Conservation (phyloP, 2,797 vertebrate species). For the Galago senegalensis region DNA sequence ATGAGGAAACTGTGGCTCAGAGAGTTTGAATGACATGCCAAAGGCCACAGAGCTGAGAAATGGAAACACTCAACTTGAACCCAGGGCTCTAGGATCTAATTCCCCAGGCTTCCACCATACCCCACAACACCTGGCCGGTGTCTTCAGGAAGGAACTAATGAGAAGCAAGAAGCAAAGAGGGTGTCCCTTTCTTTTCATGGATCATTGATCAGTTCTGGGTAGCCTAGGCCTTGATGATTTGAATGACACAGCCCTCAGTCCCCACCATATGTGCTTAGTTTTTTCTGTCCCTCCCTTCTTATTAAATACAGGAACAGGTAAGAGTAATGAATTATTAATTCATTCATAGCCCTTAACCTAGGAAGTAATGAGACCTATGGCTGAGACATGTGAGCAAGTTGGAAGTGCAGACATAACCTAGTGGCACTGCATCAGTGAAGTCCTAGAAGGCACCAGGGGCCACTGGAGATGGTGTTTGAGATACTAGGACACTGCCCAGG, state of each 20-base stretch:
- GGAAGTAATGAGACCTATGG: not conserved
- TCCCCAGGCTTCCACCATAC: not conserved
- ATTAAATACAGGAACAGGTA: not conserved
- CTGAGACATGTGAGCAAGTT: not conserved
- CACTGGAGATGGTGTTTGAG: not conserved
- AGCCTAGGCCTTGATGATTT: not conserved
- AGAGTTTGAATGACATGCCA: not conserved
- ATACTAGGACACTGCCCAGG: not conserved
- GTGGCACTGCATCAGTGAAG: not conserved
- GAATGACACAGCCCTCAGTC: not conserved
- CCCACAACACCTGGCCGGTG: not conserved
- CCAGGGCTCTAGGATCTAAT: not conserved
- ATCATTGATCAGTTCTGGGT: not conserved
- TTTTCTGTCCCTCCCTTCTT: not conserved
- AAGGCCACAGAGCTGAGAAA: slow-evolving; percentile 29
- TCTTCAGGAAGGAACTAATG: slow-evolving; percentile 25
- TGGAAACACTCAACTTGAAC: not conserved
- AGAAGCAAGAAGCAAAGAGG: not conserved
- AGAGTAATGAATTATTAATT: not conserved
- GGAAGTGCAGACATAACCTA: not conserved
- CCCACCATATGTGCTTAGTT: not conserved
- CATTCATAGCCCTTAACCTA: not conserved
- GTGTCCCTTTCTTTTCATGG: not conserved
- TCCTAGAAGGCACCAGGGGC: not conserved
- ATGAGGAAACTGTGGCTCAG: not conserved